These are phyloP conservation scores for Pluvialis apricaria DNA, from an alignment of 2,113 vertebrate species.

Conservation along the genomic window DNA sequence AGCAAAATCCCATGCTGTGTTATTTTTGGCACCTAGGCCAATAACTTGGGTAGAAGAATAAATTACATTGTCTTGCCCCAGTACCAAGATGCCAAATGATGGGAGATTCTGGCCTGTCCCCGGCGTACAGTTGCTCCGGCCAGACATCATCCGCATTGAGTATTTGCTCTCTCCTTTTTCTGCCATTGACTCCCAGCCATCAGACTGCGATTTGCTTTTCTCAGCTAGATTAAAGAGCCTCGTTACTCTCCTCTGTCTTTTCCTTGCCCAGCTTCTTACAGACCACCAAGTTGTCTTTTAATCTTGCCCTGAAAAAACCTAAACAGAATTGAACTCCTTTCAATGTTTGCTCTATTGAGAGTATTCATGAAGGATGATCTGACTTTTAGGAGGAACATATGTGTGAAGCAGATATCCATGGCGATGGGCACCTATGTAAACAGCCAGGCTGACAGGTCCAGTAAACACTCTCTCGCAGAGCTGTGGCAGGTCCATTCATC, in stretches of 20 bases:
- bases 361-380: conserved; percentile 43
- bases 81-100: not conserved
- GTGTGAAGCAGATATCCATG: conserved; percentile 36
- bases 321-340: conserved; percentile 2
- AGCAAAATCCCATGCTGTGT: not conserved
- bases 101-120: not conserved
- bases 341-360: not conserved
- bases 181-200: not conserved
- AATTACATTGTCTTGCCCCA: not conserved
- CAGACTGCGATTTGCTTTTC: conserved; percentile 17
- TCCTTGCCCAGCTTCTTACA: not conserved
- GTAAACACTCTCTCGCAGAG: conserved; percentile 40
- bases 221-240: conserved; percentile 35
- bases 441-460: not conserved
- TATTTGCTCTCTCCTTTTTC: conserved; percentile 9
- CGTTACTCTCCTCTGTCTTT: not conserved
- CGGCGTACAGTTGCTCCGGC: not conserved
- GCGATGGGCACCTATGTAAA: conserved; percentile 43
- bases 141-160: not conserved
- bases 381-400: conserved; percentile 23
- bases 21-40: not conserved
- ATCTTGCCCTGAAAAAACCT: conserved; percentile 6
- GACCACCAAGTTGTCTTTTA: conserved; percentile 50
- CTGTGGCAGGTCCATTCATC: conserved; percentile 47
- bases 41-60: not conserved